Conservation (phyloP, 2,113 vertebrate genomes). For the Micronycteris hirsuta region DNA sequence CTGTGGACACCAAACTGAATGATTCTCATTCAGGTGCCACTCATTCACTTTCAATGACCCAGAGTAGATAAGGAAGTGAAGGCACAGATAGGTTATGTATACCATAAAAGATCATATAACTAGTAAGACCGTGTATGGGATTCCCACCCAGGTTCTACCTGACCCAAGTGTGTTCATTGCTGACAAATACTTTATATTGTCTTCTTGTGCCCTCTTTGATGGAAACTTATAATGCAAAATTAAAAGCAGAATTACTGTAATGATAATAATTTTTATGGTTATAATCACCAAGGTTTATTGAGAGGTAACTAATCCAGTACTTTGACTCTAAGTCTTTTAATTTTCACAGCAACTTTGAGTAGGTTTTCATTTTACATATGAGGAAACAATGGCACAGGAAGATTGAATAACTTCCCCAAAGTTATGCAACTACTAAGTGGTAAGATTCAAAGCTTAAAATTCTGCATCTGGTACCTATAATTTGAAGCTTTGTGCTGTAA, state of each 20-base stretch:
- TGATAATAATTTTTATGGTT: background rate
- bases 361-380: background rate
- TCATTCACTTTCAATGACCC: background rate
- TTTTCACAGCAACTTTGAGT: background rate
- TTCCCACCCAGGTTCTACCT: background rate
- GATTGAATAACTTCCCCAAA: background rate
- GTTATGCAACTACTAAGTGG: background rate
- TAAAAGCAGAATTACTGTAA: background rate
- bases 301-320: background rate
- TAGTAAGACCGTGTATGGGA: background rate
- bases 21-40: background rate
- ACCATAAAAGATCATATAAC: background rate
- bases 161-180: rapidly evolving
- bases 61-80: background rate
- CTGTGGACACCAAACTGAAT: no score
- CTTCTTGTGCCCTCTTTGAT: background rate
- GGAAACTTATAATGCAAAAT: background rate
- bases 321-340: background rate
- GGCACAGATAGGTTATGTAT: background rate
- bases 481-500: background rate
- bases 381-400: background rate
- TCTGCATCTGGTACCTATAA: background rate
- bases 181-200: rapidly evolving
- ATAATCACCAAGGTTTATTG: background rate
- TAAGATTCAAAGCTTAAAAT: background rate